These are phyloP conservation scores for Calliopsis andreniformis DNA, from an alignment of 1,140 invertebrate genomes.

Conservation along the genomic window DNA sequence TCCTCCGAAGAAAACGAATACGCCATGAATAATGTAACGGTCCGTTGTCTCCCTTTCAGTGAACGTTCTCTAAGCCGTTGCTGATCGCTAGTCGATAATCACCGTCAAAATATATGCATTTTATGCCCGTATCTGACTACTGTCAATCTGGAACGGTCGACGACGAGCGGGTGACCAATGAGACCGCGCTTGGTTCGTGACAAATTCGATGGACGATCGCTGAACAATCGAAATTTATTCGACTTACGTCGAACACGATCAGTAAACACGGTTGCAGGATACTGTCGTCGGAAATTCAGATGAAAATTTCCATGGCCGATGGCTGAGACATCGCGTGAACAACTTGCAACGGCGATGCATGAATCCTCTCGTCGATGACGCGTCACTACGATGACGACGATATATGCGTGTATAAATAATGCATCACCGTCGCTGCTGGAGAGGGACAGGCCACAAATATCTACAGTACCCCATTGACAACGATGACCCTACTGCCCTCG, in stretches of 20 bases:
- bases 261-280: background rate
- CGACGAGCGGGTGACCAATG: background rate
- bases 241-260: background rate
- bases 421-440: conserved; percentile 64
- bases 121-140: background rate
- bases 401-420: conserved; percentile 70
- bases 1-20: conserved; percentile 30
- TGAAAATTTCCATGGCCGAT: conserved; percentile 42
- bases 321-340: background rate
- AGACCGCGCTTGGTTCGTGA: background rate
- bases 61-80: conserved; percentile 15
- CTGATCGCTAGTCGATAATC: conserved; percentile 23
- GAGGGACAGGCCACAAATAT: conserved; percentile 64
- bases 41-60: background rate
- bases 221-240: conserved; percentile 21
- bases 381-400: conserved; percentile 57
- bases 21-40: conserved; percentile 42
- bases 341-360: conserved; percentile 24
- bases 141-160: background rate
- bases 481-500: conserved; percentile 67
- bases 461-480: conserved; percentile 65
- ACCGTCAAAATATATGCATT: background rate
- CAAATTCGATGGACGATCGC: background rate
- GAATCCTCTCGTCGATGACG: conserved; percentile 58
- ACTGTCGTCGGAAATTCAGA: conserved; percentile 52